Percentiles rank a stretch among this genome's conserved stretches.
Evolutionary conservation across 2,888 invertebrate species (phyloP).

Genomic region (Branchipolynoe longqiensis): DNA sequence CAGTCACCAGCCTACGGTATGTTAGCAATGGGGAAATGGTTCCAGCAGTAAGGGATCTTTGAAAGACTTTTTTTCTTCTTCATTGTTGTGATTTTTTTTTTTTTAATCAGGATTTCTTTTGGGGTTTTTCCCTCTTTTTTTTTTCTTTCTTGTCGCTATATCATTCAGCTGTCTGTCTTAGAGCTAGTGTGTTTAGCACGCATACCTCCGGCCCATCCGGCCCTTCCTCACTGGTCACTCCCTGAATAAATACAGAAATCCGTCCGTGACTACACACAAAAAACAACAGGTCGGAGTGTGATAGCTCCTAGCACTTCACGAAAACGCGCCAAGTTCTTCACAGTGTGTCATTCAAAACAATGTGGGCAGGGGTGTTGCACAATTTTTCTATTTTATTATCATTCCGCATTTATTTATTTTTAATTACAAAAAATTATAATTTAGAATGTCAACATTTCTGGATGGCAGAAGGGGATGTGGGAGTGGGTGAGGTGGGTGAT

Average conservation of each 20-base stretch:
- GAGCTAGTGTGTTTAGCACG: background rate
- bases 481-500: too few relatives aligned
- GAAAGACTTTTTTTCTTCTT: background rate
- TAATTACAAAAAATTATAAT: too few relatives aligned
- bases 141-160: too few relatives aligned
- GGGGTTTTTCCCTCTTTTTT: too few relatives aligned
- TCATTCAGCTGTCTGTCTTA: background rate
- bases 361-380: too few relatives aligned
- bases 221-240: constrained; percentile 19
- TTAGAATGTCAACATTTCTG: too few relatives aligned
- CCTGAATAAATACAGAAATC: constrained; percentile 29
- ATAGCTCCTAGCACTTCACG: background rate
- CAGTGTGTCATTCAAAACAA: too few relatives aligned
- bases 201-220: constrained; percentile 45
- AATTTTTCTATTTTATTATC: too few relatives aligned
- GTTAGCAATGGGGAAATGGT: background rate
- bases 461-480: too few relatives aligned
- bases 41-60: background rate
- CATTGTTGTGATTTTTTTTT: background rate
- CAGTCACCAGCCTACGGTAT: background rate
- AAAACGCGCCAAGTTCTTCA: too few relatives aligned
- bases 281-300: background rate
- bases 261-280: constrained; percentile 5
- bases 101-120: background rate
- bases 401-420: too few relatives aligned